phyloP scores from a whole-genome alignment of 2,113 vertebrate genomes.

The Glaucomys volans region DNA sequence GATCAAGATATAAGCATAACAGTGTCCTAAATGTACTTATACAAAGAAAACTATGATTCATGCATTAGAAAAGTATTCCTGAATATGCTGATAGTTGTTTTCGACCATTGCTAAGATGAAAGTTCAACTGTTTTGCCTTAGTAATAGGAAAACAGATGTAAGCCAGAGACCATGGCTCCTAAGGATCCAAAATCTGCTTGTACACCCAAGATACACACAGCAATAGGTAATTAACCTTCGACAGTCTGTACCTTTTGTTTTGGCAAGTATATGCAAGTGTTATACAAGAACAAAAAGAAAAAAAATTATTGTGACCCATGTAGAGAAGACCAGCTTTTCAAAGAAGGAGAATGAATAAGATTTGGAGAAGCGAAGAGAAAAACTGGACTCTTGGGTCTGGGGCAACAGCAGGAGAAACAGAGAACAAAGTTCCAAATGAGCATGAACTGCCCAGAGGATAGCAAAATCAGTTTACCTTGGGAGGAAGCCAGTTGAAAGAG shows the following conservation, averaged over 20 bases:
- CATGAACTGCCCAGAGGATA: neutral
- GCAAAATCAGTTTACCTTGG: constrained; percentile 60
- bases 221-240: neutral
- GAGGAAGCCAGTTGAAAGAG: constrained; percentile 53
- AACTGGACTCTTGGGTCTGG: neutral
- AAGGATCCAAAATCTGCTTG: neutral
- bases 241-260: neutral
- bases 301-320: neutral
- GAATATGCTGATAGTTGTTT: constrained; percentile 46
- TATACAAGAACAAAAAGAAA: neutral
- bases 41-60: neutral
- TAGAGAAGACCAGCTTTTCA: neutral
- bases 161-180: neutral
- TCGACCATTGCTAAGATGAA: constrained; percentile 18
- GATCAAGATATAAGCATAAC: neutral
- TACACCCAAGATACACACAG: constrained; percentile 48
- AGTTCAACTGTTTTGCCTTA: constrained; percentile 34
- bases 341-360: neutral
- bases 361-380: constrained; percentile 11
- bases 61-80: neutral
- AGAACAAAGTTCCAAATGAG: constrained; percentile 48
- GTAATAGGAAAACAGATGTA: constrained; percentile 32
- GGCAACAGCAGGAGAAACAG: constrained; percentile 8
- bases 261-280: neutral
- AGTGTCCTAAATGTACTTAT: neutral